Conservation (phyloP, 2,797 vertebrate species). For the Eidolon dupreanum region DNA sequence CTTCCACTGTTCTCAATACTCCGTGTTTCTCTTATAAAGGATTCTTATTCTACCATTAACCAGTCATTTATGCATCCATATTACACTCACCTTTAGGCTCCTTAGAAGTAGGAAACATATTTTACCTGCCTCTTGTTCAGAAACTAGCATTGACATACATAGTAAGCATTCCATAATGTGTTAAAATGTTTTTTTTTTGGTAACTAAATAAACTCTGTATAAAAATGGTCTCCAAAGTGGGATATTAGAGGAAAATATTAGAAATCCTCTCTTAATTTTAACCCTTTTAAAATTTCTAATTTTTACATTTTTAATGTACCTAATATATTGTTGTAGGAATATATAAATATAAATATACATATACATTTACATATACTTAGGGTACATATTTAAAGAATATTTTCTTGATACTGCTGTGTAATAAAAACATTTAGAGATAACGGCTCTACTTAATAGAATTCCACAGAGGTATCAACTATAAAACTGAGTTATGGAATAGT, state of each 20-base stretch:
- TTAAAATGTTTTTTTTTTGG: conserved; percentile 25
- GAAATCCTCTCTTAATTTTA: conserved; percentile 3
- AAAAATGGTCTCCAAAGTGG: neutral
- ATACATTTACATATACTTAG: neutral
- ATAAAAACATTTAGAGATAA: neutral
- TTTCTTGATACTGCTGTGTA: neutral
- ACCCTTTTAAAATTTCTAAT: neutral
- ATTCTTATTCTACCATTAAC: neutral
- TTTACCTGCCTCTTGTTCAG: conserved; percentile 20
- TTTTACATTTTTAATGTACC: neutral
- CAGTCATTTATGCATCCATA: neutral
- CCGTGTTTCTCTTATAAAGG: neutral
- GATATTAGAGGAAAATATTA: neutral
- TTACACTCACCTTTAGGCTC: neutral
- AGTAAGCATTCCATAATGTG: conserved; percentile 5
- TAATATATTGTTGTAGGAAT: neutral
- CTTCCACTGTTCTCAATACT: neutral
- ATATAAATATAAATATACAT: conserved; percentile 2
- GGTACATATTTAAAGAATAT: neutral
- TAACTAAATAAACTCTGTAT: neutral
- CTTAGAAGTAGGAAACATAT: neutral
- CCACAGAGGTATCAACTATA: neutral
- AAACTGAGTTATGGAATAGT: neutral
- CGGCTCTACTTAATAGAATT: neutral
- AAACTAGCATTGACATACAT: neutral